Evolutionary conservation across 2,888 invertebrate species (phyloP).

Genomic region (Podabrus alpinus): DNA sequence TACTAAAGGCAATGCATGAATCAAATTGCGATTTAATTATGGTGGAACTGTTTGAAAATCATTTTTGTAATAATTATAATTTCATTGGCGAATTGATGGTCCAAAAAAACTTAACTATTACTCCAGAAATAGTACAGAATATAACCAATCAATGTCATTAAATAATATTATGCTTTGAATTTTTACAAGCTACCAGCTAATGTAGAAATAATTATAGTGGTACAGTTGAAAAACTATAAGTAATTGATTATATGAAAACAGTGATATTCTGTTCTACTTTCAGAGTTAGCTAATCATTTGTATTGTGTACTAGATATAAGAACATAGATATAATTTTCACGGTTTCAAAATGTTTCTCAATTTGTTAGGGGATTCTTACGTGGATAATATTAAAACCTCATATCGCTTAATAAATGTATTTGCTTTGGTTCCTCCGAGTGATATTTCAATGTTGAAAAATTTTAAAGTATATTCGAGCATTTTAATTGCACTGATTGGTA

Average conservation of each 20-base stretch:
- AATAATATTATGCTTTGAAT: neutral
- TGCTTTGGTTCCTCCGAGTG: neutral
- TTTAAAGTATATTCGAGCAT: neutral
- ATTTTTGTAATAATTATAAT: neutral
- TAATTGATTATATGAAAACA: neutral
- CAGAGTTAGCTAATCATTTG: neutral
- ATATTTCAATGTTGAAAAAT: neutral
- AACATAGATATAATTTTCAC: neutral
- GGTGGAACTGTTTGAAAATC: too few relatives aligned
- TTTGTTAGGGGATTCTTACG: neutral
- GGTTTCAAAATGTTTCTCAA: neutral
- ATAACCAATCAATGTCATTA: neutral
- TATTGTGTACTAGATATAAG: too few relatives aligned
- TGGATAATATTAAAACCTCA: neutral
- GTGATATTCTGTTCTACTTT: neutral
- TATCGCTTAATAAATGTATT: neutral
- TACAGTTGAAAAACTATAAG: neutral
- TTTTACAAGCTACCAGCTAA: neutral
- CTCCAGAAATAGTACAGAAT: neutral
- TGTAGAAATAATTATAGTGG: neutral
- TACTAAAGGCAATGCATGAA: too few relatives aligned
- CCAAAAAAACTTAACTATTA: neutral
- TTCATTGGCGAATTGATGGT: neutral
- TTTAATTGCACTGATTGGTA: neutral
- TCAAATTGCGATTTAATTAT: too few relatives aligned